Evolutionary conservation across 1,140 invertebrate genomes (phyloP).

Genomic region (Penaeus vannamei): DNA sequence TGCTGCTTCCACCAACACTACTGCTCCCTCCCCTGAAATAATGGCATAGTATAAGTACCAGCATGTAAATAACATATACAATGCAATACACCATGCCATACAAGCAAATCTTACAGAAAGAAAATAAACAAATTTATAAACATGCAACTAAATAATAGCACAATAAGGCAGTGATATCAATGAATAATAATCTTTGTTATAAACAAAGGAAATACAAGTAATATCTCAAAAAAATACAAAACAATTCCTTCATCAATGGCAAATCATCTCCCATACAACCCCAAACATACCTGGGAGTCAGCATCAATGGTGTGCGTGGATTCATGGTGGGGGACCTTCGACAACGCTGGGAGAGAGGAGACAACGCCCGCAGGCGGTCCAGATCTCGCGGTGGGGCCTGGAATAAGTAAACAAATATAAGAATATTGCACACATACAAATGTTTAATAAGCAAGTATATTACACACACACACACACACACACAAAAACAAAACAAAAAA

Average conservation of each 20-base stretch:
- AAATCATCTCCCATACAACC: neutral
- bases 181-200: too few species aligned
- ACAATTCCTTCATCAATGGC: neutral
- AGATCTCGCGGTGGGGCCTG: conserved; percentile 58
- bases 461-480: neutral
- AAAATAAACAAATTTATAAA: too few species aligned
- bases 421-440: too few species aligned
- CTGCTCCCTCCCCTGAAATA: conserved; percentile 41
- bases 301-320: conserved; percentile 46
- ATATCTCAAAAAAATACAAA: neutral
- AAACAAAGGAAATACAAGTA: neutral
- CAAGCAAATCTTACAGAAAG: too few species aligned
- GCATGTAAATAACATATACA: neutral
- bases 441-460: too few species aligned
- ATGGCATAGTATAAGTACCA: neutral
- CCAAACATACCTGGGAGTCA: conserved; percentile 36
- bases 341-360: conserved; percentile 58
- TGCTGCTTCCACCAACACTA: conserved; percentile 16
- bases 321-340: conserved; percentile 54
- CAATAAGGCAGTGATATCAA: too few species aligned
- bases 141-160: too few species aligned
- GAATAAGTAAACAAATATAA: neutral
- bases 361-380: conserved; percentile 63
- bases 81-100: neutral
- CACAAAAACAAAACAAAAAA: neutral